phyloP scores from a whole-genome alignment of 2,113 vertebrate genomes.

The Gasterosteus aculeatus region DNA sequence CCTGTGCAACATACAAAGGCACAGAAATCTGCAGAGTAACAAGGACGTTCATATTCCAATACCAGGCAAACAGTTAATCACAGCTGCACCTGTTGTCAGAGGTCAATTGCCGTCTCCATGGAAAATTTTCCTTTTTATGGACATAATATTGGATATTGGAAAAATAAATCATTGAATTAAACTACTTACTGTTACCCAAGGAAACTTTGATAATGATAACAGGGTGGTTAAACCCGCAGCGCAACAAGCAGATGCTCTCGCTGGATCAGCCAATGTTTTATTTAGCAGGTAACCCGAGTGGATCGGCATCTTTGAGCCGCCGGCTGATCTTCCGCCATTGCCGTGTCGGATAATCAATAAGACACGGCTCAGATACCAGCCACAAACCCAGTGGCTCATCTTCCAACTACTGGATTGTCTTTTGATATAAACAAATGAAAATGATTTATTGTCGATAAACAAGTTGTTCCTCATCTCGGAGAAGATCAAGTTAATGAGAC shows the following conservation, averaged over 20 bases:
- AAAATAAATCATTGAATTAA: neutral
- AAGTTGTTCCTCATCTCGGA: neutral
- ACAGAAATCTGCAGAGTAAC: neutral
- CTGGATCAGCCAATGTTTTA: slow-evolving; percentile 44
- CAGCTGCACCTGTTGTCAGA: neutral
- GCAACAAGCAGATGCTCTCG: slow-evolving; percentile 24
- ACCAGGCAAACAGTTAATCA: neutral
- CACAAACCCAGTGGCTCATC: neutral
- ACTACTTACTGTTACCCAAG: too few species aligned
- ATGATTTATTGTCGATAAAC: neutral
- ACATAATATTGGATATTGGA: neutral
- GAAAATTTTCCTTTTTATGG: neutral
- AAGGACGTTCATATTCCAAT: neutral
- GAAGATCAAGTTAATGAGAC: neutral
- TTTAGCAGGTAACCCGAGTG: slow-evolving; percentile 41
- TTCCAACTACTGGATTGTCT: neutral
- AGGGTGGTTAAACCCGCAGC: neutral
- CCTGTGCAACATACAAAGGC: neutral
- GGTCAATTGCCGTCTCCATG: neutral
- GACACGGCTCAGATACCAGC: neutral
- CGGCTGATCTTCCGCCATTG: slow-evolving; percentile 18
- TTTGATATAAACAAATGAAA: neutral
- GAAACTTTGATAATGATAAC: neutral
- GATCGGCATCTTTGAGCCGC: slow-evolving; percentile 39
- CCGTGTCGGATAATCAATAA: slow-evolving; percentile 29